Evolutionary conservation across 1,140 invertebrate genomes (phyloP), one percentile per base, ranked within the genome.

Genomic region (Nymphalis io): DNA sequence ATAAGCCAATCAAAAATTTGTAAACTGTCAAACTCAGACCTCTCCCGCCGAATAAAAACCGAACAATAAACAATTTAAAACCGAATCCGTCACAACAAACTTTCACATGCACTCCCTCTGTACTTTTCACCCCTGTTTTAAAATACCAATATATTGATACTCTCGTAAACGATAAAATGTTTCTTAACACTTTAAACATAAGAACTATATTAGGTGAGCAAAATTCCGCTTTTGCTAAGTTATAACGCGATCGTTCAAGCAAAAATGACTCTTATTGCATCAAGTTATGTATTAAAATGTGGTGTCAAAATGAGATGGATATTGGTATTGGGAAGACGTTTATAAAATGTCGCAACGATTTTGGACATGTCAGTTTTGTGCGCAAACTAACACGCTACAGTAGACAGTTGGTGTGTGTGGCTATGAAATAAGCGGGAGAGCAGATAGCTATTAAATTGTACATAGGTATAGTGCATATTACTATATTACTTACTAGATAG

Each of bases 31-130:
- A 73, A 75, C 68, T 60, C 70, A 75, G 68, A 40, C 44, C 46
- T 33, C 39, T 48, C 67, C 60, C 59, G 64, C 38, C 39, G 66
- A 73, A 73, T 70, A 66, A 75, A 77, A 73, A 70, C 65, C 75
- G 68, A 82, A 81, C 79, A 83, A 83, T 83, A 89, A 89, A 88
- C 85, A 86, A 84, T 88, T 89, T 87, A 87, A 87, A 86, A 85
- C 83, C 80, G 78, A 86, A 87, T 88, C 85, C 81, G 83, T 89
- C 85, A 88, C 83, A 74, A 78, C 76, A 79, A 73, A 75, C 73
- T 79, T 81, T 79, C 75, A 74, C 75, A 78, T 76, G 77, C 72
- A 81, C 68, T 68, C 73, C 72, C 67, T 38, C 62, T 65, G 80
- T 83, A 83, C 76, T 85, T 87, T 83, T 78, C 76, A 76, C 79